Evolutionary conservation across 2,888 invertebrate species (phyloP), one percentile per base, ranked within the genome.

Genomic region (Chelonus formosanus): DNA sequence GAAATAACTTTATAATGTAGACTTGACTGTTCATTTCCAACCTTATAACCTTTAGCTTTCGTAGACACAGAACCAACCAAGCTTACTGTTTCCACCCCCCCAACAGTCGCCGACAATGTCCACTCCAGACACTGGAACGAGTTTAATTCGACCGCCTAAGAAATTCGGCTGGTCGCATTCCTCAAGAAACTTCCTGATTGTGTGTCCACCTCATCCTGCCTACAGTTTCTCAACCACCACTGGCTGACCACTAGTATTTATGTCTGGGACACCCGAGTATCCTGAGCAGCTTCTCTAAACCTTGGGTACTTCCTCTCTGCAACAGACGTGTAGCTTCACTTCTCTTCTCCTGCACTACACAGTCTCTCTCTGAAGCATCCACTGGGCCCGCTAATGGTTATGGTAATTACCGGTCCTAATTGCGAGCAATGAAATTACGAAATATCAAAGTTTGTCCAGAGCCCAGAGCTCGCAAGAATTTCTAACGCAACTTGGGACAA

Each of bases 361-460:
- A 64, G 50, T 61, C 63, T 36, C 61, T 58, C 54, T 20, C 20
- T 20, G 20, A 20, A 40, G 40, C 59, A 61, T 68, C 63, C 58
- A 61, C 59, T 56, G 43, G 35, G 71, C 74, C 68, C 79, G 78
- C 82, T 83, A 84, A 84, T 84, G 84, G 82, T 84, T 83, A 83
- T 83, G 83, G 83, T 83, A 84, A 84, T 84, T 83, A 84, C 83
- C 78, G 73, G 76, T 78, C 82, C 81, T 84, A 83, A 84, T 83
- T 83, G 83, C 83, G 75, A 80, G 80, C 82, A 82, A 83, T 82
- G 82, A 80, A 83, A 84, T 84, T 84, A 81, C 82, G 79, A 83
- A 83, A 83, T 83, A 84, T 83, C 83, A 82, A 83, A 83, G 82
- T 82, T 82, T 73, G 68, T 59, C 31, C 35, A 4, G 40, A 61